Percentiles rank a stretch among this genome's conserved stretches.
phyloP scores from a whole-genome alignment of 53 echinoderm and acorn worm species.

The Echinarachnius parma region DNA sequence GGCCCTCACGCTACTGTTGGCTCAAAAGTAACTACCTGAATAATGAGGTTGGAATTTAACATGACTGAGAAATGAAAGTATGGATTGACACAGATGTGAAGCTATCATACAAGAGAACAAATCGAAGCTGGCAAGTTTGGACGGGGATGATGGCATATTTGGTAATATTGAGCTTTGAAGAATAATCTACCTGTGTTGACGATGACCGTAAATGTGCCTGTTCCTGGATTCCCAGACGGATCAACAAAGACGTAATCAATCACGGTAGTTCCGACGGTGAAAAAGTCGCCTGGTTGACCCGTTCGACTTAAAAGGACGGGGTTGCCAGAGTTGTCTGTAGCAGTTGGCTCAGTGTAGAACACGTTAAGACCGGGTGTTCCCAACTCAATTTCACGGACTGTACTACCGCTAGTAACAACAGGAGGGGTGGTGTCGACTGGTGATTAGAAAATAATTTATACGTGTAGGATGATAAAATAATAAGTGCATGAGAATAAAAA shows the following conservation, averaged over 20 bases:
- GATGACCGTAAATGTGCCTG: not conserved
- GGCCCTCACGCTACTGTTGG: too few species aligned
- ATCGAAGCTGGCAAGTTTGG: too few species aligned
- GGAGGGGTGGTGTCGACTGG: conserved; percentile 9
- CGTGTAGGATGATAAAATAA: too few species aligned
- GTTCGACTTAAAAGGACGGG: not conserved
- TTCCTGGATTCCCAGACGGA: conserved; percentile 23
- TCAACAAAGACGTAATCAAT: conserved; percentile 45
- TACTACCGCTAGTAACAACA: not conserved
- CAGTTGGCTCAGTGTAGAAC: not conserved
- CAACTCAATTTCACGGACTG: not conserved
- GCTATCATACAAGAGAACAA: too few species aligned
- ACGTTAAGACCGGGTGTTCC: not conserved
- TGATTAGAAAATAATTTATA: too few species aligned
- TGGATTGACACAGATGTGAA: too few species aligned
- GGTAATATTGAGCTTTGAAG: too few species aligned
- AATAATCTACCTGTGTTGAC: not conserved
- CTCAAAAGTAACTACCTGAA: too few species aligned
- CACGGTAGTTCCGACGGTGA: conserved; percentile 42
- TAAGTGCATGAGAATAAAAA: too few species aligned
- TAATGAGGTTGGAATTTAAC: too few species aligned
- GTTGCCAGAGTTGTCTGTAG: not conserved
- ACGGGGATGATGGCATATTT: too few species aligned
- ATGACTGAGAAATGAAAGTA: too few species aligned
- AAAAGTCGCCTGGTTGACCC: not conserved